Base-by-base conservation (phyloP, 2,113 vertebrate genomes). In the Lycocorax pyrrhopterus region DNA sequence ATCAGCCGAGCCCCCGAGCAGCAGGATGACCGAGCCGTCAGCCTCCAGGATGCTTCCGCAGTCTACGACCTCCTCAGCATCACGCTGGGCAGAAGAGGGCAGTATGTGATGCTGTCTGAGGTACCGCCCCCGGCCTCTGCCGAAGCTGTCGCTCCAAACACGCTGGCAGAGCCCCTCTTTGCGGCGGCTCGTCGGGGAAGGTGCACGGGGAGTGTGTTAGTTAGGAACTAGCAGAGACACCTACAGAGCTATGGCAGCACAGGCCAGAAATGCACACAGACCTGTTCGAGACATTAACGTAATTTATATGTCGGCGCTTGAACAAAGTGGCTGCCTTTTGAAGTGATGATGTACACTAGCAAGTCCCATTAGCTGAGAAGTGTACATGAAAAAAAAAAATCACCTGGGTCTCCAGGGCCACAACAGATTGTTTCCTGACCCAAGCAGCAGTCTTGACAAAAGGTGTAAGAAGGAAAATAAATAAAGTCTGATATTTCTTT, bases 51-150 rank as follows among this genome's bases (percentile, higher is more conserved):
- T n/a, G 98, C 99, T 12, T 97, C 99, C 33, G 98, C 98, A 4
- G 98, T 99, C 88, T 99, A 99, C 3, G 99, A 99, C 97, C 98
- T 99, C 96, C 98, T 99, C 74, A 99, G 98, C 93, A 99, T 99
- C 90, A 98, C 99, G 1, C 98, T 99, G 98, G 99, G 98, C 98
- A 98, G 99, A 96, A 99, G 99, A 97, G 99, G 99, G 98, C 99
- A 99, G 98, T 99, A 99, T 47, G 96, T 97, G 97, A 99, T 99
- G 99, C 98, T 99, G 21, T 99, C 99, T 9, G 99, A 99, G 99
- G 99, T 99, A 98, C 74, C 49, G 44, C 19, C 35, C 66, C 29
- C 3, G 2, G 3, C 29, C 92, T 52, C 68, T 91, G 26, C 53
- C 3, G 2, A 33, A 63, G 52, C n/a, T 60, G 30, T 3, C 17